These are phyloP conservation scores for Centroberyx gerrardi DNA, from an alignment of 2,797 vertebrate species.

Conservation along the genomic window DNA sequence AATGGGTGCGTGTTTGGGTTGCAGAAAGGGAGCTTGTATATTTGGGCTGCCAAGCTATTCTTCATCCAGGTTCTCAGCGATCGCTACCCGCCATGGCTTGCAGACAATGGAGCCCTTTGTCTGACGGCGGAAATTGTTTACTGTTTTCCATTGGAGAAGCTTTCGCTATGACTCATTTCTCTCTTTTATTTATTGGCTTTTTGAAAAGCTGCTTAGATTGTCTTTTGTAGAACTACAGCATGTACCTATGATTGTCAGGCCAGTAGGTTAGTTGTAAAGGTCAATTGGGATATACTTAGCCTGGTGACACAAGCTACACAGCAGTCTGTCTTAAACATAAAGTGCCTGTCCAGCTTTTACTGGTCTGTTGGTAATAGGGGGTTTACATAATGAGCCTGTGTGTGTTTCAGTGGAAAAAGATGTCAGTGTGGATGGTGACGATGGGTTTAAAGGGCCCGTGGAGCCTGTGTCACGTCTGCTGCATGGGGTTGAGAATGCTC, in stretches of 20 bases:
- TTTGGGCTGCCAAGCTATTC: constrained; percentile 70
- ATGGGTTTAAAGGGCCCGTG: constrained; percentile 68
- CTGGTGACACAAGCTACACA: constrained; percentile 18
- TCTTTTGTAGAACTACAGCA: constrained; percentile 42
- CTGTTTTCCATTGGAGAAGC: constrained; percentile 67
- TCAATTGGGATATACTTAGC: constrained; percentile 46
- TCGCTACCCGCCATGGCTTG: constrained; percentile 42
- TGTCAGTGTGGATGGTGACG: constrained; percentile 53
- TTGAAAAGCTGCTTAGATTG: constrained; percentile 36
- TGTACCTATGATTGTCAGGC: constrained; percentile 16
- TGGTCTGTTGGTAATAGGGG: constrained; percentile 47
- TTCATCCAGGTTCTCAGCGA: constrained; percentile 71
- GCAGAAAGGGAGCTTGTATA: constrained; percentile 59
- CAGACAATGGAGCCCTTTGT: constrained; percentile 82
- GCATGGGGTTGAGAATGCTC: constrained; percentile 53
- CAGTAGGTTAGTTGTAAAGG: constrained; percentile 53
- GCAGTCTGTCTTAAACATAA: constrained; percentile 53
- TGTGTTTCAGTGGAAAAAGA: constrained; percentile 68
- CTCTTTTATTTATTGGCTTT: constrained; percentile 51
- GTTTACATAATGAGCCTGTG: constrained; percentile 62
- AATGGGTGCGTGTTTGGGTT: constrained; percentile 54
- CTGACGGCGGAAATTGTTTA: constrained; percentile 62
- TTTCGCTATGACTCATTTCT: constrained; percentile 64
- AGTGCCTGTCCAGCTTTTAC: constrained; percentile 65
- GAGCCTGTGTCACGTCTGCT: constrained; percentile 56